A percentile compares a stretch with the other conserved stretches of the same genome.
These are phyloP conservation scores for Bettongia penicillata DNA, from an alignment of 2,113 vertebrate genomes.

Conservation along the genomic window DNA sequence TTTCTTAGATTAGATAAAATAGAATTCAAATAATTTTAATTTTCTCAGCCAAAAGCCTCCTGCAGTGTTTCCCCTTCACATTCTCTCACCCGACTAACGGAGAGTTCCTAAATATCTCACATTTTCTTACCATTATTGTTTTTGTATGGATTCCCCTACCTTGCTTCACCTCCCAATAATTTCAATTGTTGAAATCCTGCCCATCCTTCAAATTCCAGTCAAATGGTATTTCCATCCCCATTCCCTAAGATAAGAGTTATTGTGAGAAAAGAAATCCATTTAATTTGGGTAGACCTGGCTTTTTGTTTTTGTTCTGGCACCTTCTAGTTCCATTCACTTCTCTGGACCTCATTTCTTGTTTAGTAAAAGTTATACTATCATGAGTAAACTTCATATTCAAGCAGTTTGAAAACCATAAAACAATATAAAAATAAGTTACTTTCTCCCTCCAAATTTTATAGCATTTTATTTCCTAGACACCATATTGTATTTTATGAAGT, in stretches of 20 bases:
- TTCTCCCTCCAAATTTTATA: background rate
- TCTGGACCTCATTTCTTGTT: too few species aligned
- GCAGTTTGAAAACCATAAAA: background rate
- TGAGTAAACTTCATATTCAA: background rate
- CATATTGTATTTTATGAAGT: background rate
- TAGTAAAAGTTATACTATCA: background rate
- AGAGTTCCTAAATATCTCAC: background rate
- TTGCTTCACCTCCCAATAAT: background rate
- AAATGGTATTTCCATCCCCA: background rate
- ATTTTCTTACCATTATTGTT: background rate
- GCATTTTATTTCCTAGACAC: background rate
- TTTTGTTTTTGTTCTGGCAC: too few species aligned
- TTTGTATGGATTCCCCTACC: background rate
- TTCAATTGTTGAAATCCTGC: background rate
- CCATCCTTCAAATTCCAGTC: background rate
- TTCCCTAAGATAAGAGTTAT: background rate
- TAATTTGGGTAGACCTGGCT: too few species aligned
- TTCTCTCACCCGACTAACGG: background rate
- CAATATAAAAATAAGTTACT: background rate
- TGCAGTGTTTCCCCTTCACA: background rate
- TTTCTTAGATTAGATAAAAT: background rate
- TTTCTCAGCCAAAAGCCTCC: background rate
- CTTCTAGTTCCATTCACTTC: too few species aligned
- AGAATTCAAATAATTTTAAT: background rate
- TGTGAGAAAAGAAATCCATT: too few species aligned